Evolutionary conservation across 2,888 invertebrate species (phyloP), one percentile per base, ranked within the genome.

Genomic region (Invenusta paracnida): DNA sequence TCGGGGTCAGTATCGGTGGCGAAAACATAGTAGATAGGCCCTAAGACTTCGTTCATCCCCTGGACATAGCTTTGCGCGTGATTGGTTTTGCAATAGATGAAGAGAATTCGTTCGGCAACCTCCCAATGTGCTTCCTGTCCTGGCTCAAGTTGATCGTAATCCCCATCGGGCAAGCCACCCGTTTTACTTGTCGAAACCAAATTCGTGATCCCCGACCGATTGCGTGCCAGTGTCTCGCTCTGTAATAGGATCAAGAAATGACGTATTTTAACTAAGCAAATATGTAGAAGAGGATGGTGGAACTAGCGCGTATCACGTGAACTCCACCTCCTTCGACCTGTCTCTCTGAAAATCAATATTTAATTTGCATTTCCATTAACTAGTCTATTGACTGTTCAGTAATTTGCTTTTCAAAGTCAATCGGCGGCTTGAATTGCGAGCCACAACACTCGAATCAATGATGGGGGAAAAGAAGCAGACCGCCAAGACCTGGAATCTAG

Each of bases 71-170:
- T 95, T 90, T 98, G 97, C 0, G 98, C 98, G 0, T 98, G 97
- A 93, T 99, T 99, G 17, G 98, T 93, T 92, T 99, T 99, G 0
- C 97, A 97, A 91, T 98, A 99, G 0, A 99, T 93, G 92, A 99
- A 99, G 86, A 99, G 93, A 91, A 99, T 96, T 87, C 99, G 93
- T 91, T 99, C 97, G 0, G 97, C 95, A 0, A 98, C 97, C 92
- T 99, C 98, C 98, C 98, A 98, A 91, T 98, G 98, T 0, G 97
- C 97, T 92, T 98, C 97, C 89, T 95, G 94, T 23, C 97, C 97
- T 89, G 96, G 95, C n/a, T 67, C 27, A 2, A 84, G n/a, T 5
- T 73, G 73, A 23, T 73, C 73, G 23, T 73, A 73, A 23, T 73
- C 73, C 2, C 23, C 73, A 23, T 73, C 73, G 25, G 11, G 73